Evolutionary conservation across 2,888 invertebrate genomes (phyloP), one percentile per base, ranked within the genome.

Genomic region (Caenorhabditis sp.): DNA sequence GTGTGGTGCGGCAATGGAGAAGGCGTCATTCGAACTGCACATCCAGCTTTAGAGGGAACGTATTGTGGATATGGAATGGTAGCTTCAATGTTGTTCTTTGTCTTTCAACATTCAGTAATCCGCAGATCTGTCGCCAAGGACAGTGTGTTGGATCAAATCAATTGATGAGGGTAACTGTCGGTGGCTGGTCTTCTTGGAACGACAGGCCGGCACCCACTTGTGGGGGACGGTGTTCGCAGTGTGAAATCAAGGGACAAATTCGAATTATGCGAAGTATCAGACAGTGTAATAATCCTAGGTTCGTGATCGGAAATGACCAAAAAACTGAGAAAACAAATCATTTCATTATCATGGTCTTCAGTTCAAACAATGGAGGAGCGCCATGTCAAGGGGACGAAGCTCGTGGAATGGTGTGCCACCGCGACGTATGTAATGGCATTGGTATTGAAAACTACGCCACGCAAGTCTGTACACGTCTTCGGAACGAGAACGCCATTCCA

Each of bases 11-110:
- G 89, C 24, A 89, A 89, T 26, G 89, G 88, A 35, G 89, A 91
- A 69, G 91, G 90, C 11, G 87, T 91, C 13, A 89, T 92, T 37
- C 83, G 91, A 55, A 90, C 92, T 1, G 91, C 92, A 1, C 92
- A 92, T 87, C 96, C 96, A 0, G 96, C 96, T 0, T 92, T 96
- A 5, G 96, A 96, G 92, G 96, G 95, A 13, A 96, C 95, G 0
- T 92, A 94, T 22, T 96, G 96, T 90, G 95, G 95, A 40, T 81
- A 58, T 62, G 82, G 74, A 60, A 84, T 67, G 85, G 83, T 82
- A 35, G 22, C 15, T 24, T 67, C 20, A 15, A 18, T 35, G 26
- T 44, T 13, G 26, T n/a, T 44, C 26, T 44, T 26, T 58, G 47
- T 37, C 24, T 37, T 56, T 64, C 11, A 47, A 62, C 50, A 47